These are phyloP conservation scores for Spisula subtruncata DNA, from an alignment of 2,888 invertebrate species.

Conservation along the genomic window DNA sequence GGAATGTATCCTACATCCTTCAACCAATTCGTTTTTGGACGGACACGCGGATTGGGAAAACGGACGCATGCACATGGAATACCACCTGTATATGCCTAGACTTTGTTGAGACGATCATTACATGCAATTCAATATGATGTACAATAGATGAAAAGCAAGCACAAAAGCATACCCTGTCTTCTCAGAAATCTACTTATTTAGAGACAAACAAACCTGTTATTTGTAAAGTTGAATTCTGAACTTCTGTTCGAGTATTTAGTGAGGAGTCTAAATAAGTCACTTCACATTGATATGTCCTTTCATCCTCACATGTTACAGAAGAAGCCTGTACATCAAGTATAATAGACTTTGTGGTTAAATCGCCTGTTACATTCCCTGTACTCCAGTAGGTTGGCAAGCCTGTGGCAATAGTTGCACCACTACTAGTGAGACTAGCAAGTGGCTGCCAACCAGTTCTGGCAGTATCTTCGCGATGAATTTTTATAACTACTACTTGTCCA, in stretches of 20 bases:
- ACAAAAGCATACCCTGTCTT: too few species aligned
- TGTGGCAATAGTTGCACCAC: too few species aligned
- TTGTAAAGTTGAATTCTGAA: background rate
- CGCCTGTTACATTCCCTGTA: background rate
- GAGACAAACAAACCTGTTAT: conserved; percentile 6
- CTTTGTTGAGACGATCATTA: too few species aligned
- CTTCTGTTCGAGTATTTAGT: background rate
- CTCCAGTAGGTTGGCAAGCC: too few species aligned
- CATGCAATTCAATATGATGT: too few species aligned
- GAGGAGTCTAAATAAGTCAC: background rate
- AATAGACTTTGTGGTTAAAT: background rate
- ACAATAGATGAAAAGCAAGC: too few species aligned
- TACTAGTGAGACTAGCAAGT: background rate
- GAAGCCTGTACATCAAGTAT: background rate
- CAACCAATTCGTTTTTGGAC: too few species aligned
- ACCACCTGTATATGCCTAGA: too few species aligned
- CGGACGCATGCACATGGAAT: too few species aligned
- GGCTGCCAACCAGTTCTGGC: background rate
- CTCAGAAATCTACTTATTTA: too few species aligned
- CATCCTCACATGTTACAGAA: conserved; percentile 28
- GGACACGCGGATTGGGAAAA: too few species aligned
- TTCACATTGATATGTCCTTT: conserved; percentile 30
- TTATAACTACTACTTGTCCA: background rate
- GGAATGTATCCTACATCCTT: too few species aligned
- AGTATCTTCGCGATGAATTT: background rate